These are phyloP conservation scores for Melanophora roralis DNA, from an alignment of 2,888 invertebrate species.

Conservation along the genomic window DNA sequence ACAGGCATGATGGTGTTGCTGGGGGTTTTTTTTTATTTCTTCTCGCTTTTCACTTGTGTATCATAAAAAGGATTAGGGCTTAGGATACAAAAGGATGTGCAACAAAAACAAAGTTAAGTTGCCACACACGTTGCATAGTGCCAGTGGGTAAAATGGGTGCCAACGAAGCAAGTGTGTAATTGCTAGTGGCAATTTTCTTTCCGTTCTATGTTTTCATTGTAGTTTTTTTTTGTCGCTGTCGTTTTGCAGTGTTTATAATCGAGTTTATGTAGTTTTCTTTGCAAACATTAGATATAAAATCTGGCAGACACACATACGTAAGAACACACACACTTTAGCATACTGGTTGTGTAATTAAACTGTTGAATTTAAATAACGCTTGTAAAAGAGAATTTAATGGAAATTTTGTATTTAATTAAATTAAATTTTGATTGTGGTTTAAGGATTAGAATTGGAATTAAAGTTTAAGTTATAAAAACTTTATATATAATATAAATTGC, in stretches of 20 bases:
- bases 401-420: slow-evolving; percentile 6
- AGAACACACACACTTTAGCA: not conserved
- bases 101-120: not conserved
- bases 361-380: slow-evolving; percentile 46
- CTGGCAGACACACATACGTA: not conserved
- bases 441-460: not conserved
- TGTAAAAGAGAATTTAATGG: not conserved
- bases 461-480: too few relatives aligned
- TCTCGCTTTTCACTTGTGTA: slow-evolving; percentile 26
- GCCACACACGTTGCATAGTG: slow-evolving; percentile 33
- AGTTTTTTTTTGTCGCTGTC: not conserved
- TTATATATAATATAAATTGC: too few relatives aligned
- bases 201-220: not conserved
- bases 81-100: slow-evolving; percentile 5
- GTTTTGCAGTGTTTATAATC: slow-evolving; percentile 29
- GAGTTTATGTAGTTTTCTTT: slow-evolving; percentile 37
- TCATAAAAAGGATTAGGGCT: slow-evolving; percentile 58
- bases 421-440: not conserved
- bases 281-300: slow-evolving; percentile 9
- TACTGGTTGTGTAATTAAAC: slow-evolving; percentile 37
- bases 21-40: not conserved
- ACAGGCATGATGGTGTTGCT: slow-evolving; percentile 20
- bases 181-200: slow-evolving; percentile 47
- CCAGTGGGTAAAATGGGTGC: slow-evolving; percentile 46
- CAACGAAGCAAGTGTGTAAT: slow-evolving; percentile 40